phyloP scores from a whole-genome alignment of 2,888 invertebrate species.

The Drosophila tripunctata region DNA sequence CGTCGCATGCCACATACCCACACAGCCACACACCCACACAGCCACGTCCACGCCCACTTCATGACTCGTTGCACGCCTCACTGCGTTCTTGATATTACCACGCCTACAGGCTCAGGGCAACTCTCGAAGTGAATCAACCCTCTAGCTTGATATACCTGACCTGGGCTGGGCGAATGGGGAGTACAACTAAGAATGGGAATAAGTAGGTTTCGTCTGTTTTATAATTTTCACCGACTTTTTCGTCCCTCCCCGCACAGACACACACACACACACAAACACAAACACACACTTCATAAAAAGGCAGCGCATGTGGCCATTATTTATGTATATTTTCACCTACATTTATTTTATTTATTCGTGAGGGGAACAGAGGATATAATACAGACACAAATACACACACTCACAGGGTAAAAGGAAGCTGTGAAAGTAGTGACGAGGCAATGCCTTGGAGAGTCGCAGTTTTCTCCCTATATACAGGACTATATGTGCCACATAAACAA shows the following conservation, averaged over 20 bases:
- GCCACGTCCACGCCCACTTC: conserved; percentile 17
- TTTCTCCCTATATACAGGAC: conserved; percentile 16
- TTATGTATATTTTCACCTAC: conserved; percentile 78
- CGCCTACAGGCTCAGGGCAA: conserved; percentile 36
- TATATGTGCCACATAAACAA: conserved; percentile 13
- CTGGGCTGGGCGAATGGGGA: not conserved
- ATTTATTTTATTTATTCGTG: conserved; percentile 70
- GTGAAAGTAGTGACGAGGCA: conserved; percentile 39
- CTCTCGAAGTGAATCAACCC: conserved; percentile 32
- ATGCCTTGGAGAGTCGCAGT: conserved; percentile 45
- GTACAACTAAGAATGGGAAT: conserved; percentile 4
- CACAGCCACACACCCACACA: too few species aligned
- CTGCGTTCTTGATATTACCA: conserved; percentile 52
- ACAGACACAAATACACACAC: not conserved
- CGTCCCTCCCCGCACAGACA: conserved; percentile 16
- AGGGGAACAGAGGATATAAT: conserved; percentile 8
- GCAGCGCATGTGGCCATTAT: conserved; percentile 69
- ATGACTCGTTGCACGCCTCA: conserved; percentile 47
- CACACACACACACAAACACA: too few species aligned
- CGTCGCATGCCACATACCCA: not conserved
- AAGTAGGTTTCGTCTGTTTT: conserved; percentile 49
- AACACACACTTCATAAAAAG: conserved; percentile 62
- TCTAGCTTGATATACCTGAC: conserved; percentile 27
- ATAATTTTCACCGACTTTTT: conserved; percentile 64
- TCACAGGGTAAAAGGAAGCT: conserved; percentile 32